Evolutionary conservation across 2,888 invertebrate genomes (phyloP).

Genomic region (Pycnomerus fuliginosus): DNA sequence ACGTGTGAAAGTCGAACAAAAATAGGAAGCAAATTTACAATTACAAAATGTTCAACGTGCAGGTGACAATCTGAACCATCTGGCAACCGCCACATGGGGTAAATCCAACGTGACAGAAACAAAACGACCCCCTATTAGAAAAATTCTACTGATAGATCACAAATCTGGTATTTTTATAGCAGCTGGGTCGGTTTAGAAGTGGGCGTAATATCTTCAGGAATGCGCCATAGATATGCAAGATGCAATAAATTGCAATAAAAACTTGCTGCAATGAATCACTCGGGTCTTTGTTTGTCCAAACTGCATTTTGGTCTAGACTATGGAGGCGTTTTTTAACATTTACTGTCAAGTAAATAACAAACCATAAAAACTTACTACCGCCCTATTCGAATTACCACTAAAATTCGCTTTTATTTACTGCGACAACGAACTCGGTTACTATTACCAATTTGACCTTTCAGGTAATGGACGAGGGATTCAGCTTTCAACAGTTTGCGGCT

Average conservation of each 20-base stretch:
- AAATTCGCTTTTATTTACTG: constrained; percentile 9
- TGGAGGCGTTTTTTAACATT: constrained; percentile 31
- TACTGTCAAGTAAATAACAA: constrained; percentile 29
- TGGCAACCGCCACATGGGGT: no score
- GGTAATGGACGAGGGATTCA: constrained; percentile 14
- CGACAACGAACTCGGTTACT: neutral
- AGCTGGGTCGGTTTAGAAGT: constrained; percentile 24
- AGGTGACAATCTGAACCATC: no score
- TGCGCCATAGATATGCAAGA: constrained; percentile 37
- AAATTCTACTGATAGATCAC: constrained; percentile 21
- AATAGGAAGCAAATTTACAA: no score
- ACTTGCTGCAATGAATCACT: constrained; percentile 42
- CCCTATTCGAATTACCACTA: constrained; percentile 16
- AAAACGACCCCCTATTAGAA: constrained; percentile 18
- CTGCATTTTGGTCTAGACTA: constrained; percentile 36
- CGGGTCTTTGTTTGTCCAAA: constrained; percentile 33
- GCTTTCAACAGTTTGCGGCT: constrained; percentile 31
- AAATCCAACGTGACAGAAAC: no score
- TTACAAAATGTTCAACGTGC: no score
- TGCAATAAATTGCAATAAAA: constrained; percentile 43
- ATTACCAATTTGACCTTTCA: neutral
- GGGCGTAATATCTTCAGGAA: constrained; percentile 39
- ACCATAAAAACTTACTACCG: constrained; percentile 20
- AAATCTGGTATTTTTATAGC: constrained; percentile 21
- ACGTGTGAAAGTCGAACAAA: no score